Evolutionary conservation across 1,140 invertebrate genomes (phyloP).

Genomic region (Oppia nitens): DNA sequence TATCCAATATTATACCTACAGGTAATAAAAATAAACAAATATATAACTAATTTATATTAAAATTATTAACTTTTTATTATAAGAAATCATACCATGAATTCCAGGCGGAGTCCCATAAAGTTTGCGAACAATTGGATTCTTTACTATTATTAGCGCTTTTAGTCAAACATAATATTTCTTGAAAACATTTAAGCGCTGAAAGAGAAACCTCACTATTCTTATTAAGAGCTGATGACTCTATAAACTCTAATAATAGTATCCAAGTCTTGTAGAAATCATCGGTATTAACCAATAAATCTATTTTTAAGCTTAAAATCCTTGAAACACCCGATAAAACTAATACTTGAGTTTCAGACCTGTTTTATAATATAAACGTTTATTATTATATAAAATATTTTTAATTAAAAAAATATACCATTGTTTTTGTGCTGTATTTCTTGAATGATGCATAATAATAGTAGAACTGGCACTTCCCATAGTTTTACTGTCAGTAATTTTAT

Average conservation of each 20-base stretch:
- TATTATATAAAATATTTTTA: too few relatives aligned
- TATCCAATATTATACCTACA: neutral
- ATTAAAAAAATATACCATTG: constrained; percentile 62
- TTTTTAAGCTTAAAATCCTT: constrained; percentile 71
- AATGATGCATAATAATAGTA: constrained; percentile 91
- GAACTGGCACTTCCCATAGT: neutral
- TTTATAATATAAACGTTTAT: neutral
- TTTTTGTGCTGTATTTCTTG: constrained; percentile 93
- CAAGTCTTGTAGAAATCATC: constrained; percentile 83
- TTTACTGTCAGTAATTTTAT: constrained; percentile 46
- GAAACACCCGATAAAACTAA: constrained; percentile 53
- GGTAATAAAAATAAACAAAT: neutral
- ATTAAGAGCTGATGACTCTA: constrained; percentile 73
- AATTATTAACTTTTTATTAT: too few relatives aligned
- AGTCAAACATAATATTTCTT: constrained; percentile 52
- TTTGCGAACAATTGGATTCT: neutral
- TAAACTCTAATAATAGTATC: constrained; percentile 77
- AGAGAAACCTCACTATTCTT: constrained; percentile 89
- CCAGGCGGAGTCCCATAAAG: neutral
- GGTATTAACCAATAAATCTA: constrained; percentile 52
- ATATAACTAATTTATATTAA: too few relatives aligned
- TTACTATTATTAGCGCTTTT: neutral
- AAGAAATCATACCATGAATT: neutral
- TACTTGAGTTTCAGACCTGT: constrained; percentile 79
- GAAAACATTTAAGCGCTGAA: constrained; percentile 82